Evolutionary conservation across 2,113 vertebrate species (phyloP), one percentile per base, ranked within the genome.

Genomic region (Xiphophorus maculatus): DNA sequence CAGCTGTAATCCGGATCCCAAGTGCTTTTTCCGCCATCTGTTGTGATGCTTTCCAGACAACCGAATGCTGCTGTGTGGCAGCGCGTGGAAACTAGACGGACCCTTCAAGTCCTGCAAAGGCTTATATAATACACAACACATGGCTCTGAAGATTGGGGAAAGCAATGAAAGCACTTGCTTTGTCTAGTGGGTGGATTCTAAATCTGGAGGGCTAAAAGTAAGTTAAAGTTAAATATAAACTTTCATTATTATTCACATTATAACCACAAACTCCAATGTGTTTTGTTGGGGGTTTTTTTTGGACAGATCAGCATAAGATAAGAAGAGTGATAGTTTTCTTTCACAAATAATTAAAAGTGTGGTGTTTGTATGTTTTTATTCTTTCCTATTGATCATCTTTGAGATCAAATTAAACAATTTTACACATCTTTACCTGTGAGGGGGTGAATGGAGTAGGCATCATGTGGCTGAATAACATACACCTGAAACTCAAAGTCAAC

Each of bases 401-500:
- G 2, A 8, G 37, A 4, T 9, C 11, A 10, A 30, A 29, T 13
- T 27, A 25, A 10, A 3, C 5, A 4, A 35, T 37, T 72, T 25
- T 25, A n/a, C 13, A 10, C 0, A 32, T 44, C 7, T n/a, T 54
- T 94, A 98, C 97, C 98, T 95, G 90, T 90, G 0, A 85, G 89
- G 2, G 97, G 97, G 6, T 90, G 90, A 69, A 98, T 77, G 33
- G 88, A 90, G 84, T 98, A 98, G 62, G 96, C 96, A 87, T 93
- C 89, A 40, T 97, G 95, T 69, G 92, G 80, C 81, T 96, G 92
- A 80, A 96, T 84, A 79, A 95, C 82, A n/a, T 91, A 81, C 74
- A 98, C 89, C 71, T 95, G 93, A 83, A 98, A 98, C 80, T 98
- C 96, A 78, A 98, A 98, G 91, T 97, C 97, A 68, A 97, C 77